Evolutionary conservation across 2,797 vertebrate genomes (phyloP).

Genomic region (Hapalemur alaotrensis): DNA sequence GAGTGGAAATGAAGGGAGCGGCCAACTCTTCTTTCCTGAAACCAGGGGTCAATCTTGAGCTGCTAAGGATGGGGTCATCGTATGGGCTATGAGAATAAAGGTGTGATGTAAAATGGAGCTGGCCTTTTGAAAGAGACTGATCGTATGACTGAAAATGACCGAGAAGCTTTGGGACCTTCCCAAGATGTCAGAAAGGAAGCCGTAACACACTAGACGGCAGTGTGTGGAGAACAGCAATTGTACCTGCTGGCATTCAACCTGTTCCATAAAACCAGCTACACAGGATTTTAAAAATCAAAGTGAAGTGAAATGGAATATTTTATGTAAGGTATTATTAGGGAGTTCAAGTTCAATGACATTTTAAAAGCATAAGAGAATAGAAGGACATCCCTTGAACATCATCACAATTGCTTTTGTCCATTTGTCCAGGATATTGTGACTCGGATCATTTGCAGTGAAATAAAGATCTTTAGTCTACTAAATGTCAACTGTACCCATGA

Average conservation of each 20-base stretch:
- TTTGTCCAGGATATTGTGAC: neutral
- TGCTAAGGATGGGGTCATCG: neutral
- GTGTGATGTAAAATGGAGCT: neutral
- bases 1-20: neutral
- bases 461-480: neutral
- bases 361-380: neutral
- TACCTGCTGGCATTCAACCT: neutral
- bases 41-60: neutral
- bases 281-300: neutral
- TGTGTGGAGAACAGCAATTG: neutral
- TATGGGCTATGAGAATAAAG: neutral
- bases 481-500: neutral
- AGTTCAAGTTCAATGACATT: slow-evolving; percentile 12
- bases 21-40: neutral
- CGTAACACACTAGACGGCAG: neutral
- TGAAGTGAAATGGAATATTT: neutral
- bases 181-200: neutral
- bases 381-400: neutral
- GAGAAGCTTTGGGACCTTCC: neutral
- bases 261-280: neutral
- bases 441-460: slow-evolving; percentile 4
- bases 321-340: neutral
- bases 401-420: neutral
- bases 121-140: neutral
- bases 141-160: neutral